These are phyloP conservation scores for Hyla sarda DNA, from an alignment of 2,113 vertebrate species.

Conservation along the genomic window DNA sequence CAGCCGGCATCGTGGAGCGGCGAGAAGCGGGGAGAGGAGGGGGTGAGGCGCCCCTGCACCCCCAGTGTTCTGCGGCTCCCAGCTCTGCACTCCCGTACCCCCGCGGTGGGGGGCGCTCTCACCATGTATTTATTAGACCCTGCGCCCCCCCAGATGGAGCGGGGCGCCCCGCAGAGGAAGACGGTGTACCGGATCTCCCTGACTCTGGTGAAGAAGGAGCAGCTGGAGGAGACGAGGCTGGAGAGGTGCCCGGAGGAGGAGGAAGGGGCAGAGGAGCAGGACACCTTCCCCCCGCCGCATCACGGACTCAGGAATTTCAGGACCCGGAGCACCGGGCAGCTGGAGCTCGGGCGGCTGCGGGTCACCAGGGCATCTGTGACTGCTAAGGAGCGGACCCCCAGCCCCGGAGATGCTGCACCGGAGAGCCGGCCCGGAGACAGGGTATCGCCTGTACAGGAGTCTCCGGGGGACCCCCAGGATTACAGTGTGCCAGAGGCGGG, in stretches of 20 bases:
- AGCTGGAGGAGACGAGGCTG: slow-evolving; percentile 65
- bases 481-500: neutral
- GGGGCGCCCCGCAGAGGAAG: slow-evolving; percentile 81
- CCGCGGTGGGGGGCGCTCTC: slow-evolving; percentile 6
- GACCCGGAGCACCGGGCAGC: slow-evolving; percentile 90
- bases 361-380: slow-evolving; percentile 64
- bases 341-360: slow-evolving; percentile 85
- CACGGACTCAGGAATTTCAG: slow-evolving; percentile 80
- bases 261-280: slow-evolving; percentile 75
- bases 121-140: slow-evolving; percentile 86
- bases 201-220: slow-evolving; percentile 90
- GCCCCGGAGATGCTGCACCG: neutral
- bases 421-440: neutral
- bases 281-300: slow-evolving; percentile 68
- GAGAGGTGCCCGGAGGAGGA: slow-evolving; percentile 60
- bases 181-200: slow-evolving; percentile 93
- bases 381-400: neutral
- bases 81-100: too few species aligned
- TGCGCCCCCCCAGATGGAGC: slow-evolving; percentile 78
- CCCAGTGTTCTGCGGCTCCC: neutral
- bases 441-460: slow-evolving; percentile 1
- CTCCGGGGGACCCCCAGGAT: neutral
- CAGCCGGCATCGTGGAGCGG: slow-evolving; percentile 25
- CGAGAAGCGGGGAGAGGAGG: slow-evolving; percentile 23
- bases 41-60: neutral